A percentile compares a stretch with the other conserved stretches of the same genome.
These are phyloP conservation scores for Marmota monax DNA, from an alignment of 2,113 vertebrate genomes.

Conservation along the genomic window DNA sequence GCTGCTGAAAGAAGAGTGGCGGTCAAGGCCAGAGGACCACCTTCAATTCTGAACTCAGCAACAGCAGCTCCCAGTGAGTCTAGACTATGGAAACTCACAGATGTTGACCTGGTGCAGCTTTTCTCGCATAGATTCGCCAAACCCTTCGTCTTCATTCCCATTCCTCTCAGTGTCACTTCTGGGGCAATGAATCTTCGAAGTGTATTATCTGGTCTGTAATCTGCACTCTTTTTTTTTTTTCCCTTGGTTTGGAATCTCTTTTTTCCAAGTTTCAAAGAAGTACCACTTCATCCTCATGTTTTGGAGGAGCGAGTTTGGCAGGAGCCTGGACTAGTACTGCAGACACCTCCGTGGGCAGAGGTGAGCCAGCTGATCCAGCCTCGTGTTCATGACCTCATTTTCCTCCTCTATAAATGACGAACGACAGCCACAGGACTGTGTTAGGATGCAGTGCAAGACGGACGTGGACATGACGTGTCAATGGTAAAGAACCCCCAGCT, in stretches of 20 bases:
- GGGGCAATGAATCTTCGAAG: too few relatives aligned
- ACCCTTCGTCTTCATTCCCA: not conserved
- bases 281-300: not conserved
- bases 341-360: not conserved
- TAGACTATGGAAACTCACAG: not conserved
- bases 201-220: not conserved
- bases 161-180: too few relatives aligned
- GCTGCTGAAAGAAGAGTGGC: not conserved
- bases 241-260: not conserved
- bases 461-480: not conserved
- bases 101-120: not conserved
- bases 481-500: fast-evolving
- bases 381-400: not conserved
- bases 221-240: not conserved
- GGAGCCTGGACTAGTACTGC: not conserved
- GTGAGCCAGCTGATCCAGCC: not conserved
- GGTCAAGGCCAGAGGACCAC: not conserved
- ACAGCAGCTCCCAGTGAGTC: not conserved
- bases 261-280: not conserved
- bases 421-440: not conserved
- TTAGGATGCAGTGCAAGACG: not conserved
- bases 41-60: not conserved
- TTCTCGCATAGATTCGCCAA: not conserved
- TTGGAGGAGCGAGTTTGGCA: not conserved
- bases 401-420: not conserved